Evolutionary conservation across 1,140 invertebrate species (phyloP), one percentile per base, ranked within the genome.

Genomic region (Brachionus plicatilis): DNA sequence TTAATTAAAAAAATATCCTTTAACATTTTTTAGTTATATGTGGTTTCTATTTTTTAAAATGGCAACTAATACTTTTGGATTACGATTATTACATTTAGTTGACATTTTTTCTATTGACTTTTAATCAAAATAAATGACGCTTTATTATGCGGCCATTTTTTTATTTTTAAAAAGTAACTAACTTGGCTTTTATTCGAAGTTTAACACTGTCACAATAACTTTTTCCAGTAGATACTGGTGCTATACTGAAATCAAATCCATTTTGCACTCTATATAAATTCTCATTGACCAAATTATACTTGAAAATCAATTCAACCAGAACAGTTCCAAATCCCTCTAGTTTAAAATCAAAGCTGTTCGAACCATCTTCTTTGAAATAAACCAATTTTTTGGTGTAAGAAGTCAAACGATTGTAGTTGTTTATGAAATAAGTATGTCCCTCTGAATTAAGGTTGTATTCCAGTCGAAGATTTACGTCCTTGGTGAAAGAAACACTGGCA

Each of bases 231-330:
- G 50, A 12, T 9, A 33, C 12, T 12, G 79, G 43, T 12, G 37
- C 41, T 45, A 82, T 82, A 24, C 53, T 43, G 53, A 82, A 82
- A 45, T 82, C 79, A 82, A 82, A 82, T 20, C 14, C 14, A 43
- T 82, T 47, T 65, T 82, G 14, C 7, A 9, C 20, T 53, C 27
- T 50, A 45, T 33, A 14, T 8, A 50, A 6, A 9, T 76, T n/a
- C 43, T 76, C 72, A 50, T 76, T 37, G 3, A 76, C 11, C 45
- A 76, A 50, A 50, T 76, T 76, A 24, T 76, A 76, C 20, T 76
- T 76, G 14, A 76, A 76, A 50, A 76, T 76, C n/a, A 82, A 9
- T 20, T 82, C 37, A 24, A 82, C 53, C 41, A 82, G 29, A 60
- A 68, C 79, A 20, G 79, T 82, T 47, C 79, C 79, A 41, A 14